Evolutionary conservation across 2,113 vertebrate species (phyloP).

Genomic region (Athene cunicularia): DNA sequence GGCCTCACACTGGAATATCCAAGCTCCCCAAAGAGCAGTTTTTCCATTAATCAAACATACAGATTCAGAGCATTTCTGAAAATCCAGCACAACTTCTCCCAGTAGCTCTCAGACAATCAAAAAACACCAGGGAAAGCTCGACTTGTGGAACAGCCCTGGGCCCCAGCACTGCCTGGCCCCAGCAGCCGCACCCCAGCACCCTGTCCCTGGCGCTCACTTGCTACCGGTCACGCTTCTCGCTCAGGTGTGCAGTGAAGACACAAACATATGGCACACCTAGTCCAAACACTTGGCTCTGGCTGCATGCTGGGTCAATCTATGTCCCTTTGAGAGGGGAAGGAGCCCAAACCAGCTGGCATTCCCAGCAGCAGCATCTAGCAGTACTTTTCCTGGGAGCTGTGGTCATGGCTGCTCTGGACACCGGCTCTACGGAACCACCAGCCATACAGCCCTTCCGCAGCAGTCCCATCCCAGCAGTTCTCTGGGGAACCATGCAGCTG

Average conservation of each 20-base stretch:
- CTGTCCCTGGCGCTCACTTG: no score
- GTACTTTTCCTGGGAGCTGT: not conserved
- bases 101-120: not conserved
- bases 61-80: not conserved
- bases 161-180: fast-evolving
- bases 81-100: not conserved
- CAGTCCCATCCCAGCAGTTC: not conserved
- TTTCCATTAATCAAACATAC: not conserved
- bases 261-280: fast-evolving
- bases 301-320: not conserved
- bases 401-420: fast-evolving
- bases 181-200: not conserved
- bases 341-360: fast-evolving
- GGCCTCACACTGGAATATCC: not conserved
- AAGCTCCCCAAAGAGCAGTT: not conserved
- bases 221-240: not conserved
- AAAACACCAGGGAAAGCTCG: not conserved
- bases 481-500: fast-evolving
- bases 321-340: not conserved
- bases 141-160: not conserved
- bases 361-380: not conserved
- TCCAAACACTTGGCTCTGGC: not conserved
- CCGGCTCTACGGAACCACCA: no score
- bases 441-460: fast-evolving
- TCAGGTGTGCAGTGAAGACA: not conserved